Evolutionary conservation across 2,113 vertebrate species (phyloP).

Genomic region (Tachysurus vachellii): DNA sequence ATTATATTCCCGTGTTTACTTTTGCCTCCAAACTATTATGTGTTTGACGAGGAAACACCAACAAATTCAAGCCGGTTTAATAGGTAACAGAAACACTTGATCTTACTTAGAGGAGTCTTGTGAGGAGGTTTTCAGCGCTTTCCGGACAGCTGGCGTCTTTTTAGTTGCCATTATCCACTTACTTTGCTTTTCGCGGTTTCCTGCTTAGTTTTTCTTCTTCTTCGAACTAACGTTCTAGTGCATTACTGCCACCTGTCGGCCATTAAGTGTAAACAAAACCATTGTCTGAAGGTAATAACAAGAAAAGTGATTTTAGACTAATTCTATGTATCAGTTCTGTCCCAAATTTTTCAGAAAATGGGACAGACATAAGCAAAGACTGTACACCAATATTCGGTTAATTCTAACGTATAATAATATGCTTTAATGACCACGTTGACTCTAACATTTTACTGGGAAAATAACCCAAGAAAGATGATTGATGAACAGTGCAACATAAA

Average conservation of each 20-base stretch:
- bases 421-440: too few species aligned
- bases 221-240: too few species aligned
- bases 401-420: too few species aligned
- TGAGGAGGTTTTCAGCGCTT: not conserved
- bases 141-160: not conserved
- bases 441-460: too few species aligned
- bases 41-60: not conserved
- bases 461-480: too few species aligned
- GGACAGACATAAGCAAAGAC: too few species aligned
- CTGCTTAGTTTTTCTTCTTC: not conserved
- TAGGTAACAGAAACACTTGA: not conserved
- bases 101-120: slow-evolving; percentile 41
- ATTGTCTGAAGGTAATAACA: too few species aligned
- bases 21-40: not conserved
- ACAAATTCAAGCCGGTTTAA: not conserved
- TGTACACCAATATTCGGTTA: too few species aligned
- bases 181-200: slow-evolving; percentile 19
- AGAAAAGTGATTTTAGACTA: too few species aligned
- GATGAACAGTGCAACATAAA: too few species aligned
- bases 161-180: slow-evolving; percentile 33
- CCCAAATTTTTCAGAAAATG: not conserved
- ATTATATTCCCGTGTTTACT: not conserved
- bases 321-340: not conserved
- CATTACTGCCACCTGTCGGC: slow-evolving; percentile 13
- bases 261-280: not conserved